Evolutionary conservation across 2,888 invertebrate genomes (phyloP).

Genomic region (Apotomis betuletana): DNA sequence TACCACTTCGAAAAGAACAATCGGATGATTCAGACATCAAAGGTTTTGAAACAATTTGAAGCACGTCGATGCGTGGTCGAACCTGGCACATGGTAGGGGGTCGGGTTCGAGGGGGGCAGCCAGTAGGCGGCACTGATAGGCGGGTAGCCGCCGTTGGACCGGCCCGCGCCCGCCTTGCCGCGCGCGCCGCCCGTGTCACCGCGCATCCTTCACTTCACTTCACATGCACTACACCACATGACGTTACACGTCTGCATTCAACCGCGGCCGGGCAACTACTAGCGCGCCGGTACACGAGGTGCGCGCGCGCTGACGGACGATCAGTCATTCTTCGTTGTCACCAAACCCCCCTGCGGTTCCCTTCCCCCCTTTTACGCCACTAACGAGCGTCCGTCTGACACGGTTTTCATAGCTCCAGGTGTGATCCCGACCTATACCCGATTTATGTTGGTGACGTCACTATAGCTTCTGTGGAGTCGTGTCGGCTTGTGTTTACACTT

Average conservation of each 20-base stretch:
- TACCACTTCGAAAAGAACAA: conserved; percentile 38
- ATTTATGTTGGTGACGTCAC: conserved; percentile 32
- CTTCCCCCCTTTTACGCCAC: conserved; percentile 50
- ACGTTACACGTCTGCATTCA: conserved; percentile 71
- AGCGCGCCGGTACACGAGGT: conserved; percentile 61
- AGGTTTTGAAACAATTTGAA: conserved; percentile 35
- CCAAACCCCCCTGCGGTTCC: conserved; percentile 53
- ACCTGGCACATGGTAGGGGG: conserved; percentile 94
- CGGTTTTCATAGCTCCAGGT: conserved; percentile 45
- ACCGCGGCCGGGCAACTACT: conserved; percentile 76
- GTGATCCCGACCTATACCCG: conserved; percentile 39
- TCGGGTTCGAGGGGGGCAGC: conserved; percentile 91
- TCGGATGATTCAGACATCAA: conserved; percentile 42
- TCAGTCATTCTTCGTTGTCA: conserved; percentile 75
- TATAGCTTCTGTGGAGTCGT: conserved; percentile 22
- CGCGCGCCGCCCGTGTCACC: conserved; percentile 78
- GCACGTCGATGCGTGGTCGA: conserved; percentile 54
- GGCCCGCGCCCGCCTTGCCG: conserved; percentile 66
- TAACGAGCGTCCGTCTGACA: conserved; percentile 72
- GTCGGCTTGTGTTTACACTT: conserved; percentile 21
- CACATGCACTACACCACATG: conserved; percentile 69
- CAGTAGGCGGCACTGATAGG: conserved; percentile 93
- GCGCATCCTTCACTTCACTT: conserved; percentile 76
- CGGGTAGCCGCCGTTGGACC: conserved; percentile 85
- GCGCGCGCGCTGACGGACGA: conserved; percentile 78